Evolutionary conservation across 2,888 invertebrate genomes (phyloP), one percentile per base, ranked within the genome.

Genomic region (Dynastes maya): DNA sequence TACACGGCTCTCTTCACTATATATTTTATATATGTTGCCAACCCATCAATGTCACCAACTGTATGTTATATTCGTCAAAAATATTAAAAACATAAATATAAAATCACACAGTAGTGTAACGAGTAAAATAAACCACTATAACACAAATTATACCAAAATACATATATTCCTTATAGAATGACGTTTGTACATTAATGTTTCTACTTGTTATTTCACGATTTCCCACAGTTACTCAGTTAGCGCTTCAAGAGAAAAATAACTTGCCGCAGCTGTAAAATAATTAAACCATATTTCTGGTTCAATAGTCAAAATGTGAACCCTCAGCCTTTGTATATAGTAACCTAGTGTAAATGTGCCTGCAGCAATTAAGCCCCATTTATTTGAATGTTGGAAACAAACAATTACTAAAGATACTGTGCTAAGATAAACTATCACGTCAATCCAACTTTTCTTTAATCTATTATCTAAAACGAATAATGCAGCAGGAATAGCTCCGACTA

Each of bases 401-500:
- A 45, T 40, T 29, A 22, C 5, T 29, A 77, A 37, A 27, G 77
- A 71, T 13, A 70, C 27, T n/a, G 61, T 49, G 29, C 63, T 64
- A 32, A 71, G 2, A n/a, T 71, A 77, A 9, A 77, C 77, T n/a
- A 77, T 55, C 16, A 70, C 40, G 16, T 77, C 77, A 29, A 77
- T 77, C 63, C 70, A 77, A 22, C 29, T 71, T n/a, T 51, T 77
- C 32, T 71, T 37, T 51, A 71, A 22, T 53, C 77, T 61, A 37
- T 72, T 58, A 9, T 77, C 64, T 3, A 77, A 64, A 71, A 77
- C 51, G 3, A 49, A 70, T 63, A 71, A 49, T 4, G 37, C 11
- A n/a, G 77, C 77, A 27, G 77, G 77, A 61, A 67, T 70, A 6
- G 68, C 29, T 45, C 79, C 80, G 8, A 79, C 37, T 63, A 58